These are phyloP conservation scores for Menidia beryllina DNA, from an alignment of 2,113 vertebrate genomes.

Conservation along the genomic window DNA sequence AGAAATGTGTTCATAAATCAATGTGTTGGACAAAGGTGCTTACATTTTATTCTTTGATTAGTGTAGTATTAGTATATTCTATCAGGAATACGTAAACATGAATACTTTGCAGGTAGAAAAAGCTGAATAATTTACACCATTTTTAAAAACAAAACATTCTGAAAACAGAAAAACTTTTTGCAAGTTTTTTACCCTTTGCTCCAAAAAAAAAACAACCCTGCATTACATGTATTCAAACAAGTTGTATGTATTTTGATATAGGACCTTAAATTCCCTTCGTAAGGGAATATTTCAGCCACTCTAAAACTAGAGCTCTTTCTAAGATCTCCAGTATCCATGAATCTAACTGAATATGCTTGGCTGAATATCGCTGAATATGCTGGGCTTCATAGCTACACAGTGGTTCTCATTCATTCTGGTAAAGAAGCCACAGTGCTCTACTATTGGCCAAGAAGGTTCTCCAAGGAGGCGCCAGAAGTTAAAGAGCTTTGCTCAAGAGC, in stretches of 20 bases:
- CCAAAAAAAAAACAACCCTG: not conserved
- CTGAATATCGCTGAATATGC: too few relatives aligned
- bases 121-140: too few relatives aligned
- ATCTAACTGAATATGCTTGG: conserved; percentile 24
- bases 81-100: too few relatives aligned
- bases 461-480: conserved; percentile 20
- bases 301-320: conserved; percentile 42
- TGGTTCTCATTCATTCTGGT: conserved; percentile 55
- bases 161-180: too few relatives aligned
- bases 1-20: too few relatives aligned
- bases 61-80: too few relatives aligned
- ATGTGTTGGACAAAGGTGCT: too few relatives aligned
- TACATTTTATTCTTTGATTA: too few relatives aligned
- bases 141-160: too few relatives aligned
- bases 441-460: conserved; percentile 31
- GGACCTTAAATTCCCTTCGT: conserved; percentile 34
- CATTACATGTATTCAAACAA: not conserved
- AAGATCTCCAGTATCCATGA: conserved; percentile 26
- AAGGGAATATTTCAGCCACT: conserved; percentile 24
- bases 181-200: not conserved
- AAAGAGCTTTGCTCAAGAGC: conserved; percentile 32
- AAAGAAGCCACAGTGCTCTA: conserved; percentile 42
- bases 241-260: conserved; percentile 41
- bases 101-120: too few relatives aligned
- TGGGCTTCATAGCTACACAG: conserved; percentile 45